Evolutionary conservation across 2,797 vertebrate genomes (phyloP).

Genomic region (Phoebastria nigripes): DNA sequence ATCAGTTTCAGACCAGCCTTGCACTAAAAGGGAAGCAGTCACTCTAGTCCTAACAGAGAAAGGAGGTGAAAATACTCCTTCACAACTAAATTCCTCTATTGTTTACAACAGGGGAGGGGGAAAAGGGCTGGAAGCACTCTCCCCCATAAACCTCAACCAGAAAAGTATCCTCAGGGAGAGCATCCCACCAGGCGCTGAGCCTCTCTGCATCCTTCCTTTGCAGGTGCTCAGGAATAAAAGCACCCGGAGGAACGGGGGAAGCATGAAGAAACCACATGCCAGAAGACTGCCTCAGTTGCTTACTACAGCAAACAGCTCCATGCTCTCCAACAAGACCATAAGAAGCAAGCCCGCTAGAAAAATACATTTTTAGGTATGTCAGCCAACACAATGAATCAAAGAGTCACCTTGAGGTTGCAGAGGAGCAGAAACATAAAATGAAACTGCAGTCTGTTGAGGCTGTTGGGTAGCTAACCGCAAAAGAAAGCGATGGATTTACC

Average conservation of each 20-base stretch:
- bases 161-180: background rate
- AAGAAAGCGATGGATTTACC: background rate
- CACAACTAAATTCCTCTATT: background rate
- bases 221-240: background rate
- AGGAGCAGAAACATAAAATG: background rate
- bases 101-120: background rate
- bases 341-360: background rate
- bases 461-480: background rate
- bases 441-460: background rate
- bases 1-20: background rate
- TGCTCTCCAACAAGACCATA: background rate
- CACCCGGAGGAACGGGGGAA: background rate
- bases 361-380: background rate
- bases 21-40: rapidly evolving
- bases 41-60: background rate
- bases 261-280: rapidly evolving
- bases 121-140: background rate
- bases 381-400: background rate
- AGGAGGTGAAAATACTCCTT: background rate
- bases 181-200: background rate
- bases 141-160: rapidly evolving
- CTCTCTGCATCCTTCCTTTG: background rate
- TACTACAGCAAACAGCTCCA: background rate
- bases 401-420: conserved; percentile 55
- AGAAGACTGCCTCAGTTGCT: background rate